Evolutionary conservation across 2,797 vertebrate genomes (phyloP), one percentile per base, ranked within the genome.

Genomic region (Rallus crepitans): DNA sequence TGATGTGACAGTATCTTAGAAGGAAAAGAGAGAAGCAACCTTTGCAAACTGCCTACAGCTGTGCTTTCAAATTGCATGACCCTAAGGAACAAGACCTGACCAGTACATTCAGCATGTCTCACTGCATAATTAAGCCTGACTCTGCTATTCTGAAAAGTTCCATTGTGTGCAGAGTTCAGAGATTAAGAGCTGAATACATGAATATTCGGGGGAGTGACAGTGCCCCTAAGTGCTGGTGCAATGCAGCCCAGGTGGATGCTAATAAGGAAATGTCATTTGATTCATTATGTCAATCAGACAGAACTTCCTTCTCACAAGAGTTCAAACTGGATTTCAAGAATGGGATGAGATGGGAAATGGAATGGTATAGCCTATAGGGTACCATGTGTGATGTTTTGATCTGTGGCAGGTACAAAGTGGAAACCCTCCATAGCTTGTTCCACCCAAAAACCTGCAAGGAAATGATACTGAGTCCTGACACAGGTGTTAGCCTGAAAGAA

Each of bases 61-160:
- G 63, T 77, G 48, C 52, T 68, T 85, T 81, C 45, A 72, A 73
- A 52, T 40, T 30, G 56, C 50, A 42, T 7, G 78, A 90, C 86
- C 92, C 82, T 15, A 35, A 93, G 80, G 79, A 96, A 92, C 94
- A 97, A 95, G 90, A 94, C 80, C 82, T 88, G 93, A 93, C 92
- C 92, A 84, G 92, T 60, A 86, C 27, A 89, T 73, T 78, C 94
- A 95, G 80, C 45, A 42, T n/a, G 68, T 86, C 71, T 95, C 66
- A 42, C 57, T 72, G 64, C 42, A 48, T 88, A 94, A 92, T 87
- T 82, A 92, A 91, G 90, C 40, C 57, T 79, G 81, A 72, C 77
- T 92, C 69, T 48, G 48, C 73, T 52, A n/a, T 90, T 85, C 91
- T 95, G 90, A 91, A 92, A 84, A 92, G 87, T 68, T 76, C 66